These are phyloP conservation scores for Nicator chloris DNA, from an alignment of 2,113 vertebrate genomes.

Conservation along the genomic window DNA sequence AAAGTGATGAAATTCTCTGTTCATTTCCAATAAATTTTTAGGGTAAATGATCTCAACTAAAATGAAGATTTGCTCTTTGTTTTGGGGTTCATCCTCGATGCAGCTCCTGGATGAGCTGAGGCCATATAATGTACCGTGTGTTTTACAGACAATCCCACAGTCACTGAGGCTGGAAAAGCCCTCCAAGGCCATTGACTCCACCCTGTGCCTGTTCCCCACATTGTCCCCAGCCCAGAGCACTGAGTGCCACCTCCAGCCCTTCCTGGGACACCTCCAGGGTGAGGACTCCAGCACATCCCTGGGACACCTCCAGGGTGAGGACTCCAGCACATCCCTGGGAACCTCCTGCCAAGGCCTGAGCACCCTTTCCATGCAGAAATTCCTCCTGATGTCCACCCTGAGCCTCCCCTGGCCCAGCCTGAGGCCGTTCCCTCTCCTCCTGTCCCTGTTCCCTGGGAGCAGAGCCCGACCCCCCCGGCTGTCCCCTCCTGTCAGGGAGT, in stretches of 20 bases:
- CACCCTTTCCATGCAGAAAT: background rate
- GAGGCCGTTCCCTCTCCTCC: background rate
- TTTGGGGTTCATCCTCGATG: background rate
- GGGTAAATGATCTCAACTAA: background rate
- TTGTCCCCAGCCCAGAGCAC: accelerated
- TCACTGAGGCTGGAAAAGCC: background rate
- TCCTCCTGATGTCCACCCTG: background rate
- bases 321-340: background rate
- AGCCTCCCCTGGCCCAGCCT: background rate
- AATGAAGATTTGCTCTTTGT: background rate
- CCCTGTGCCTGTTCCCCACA: accelerated
- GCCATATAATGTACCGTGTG: too few relatives aligned
- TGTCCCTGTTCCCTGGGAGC: background rate
- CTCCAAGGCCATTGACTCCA: accelerated
- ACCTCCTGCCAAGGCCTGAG: background rate
- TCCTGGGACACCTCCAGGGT: background rate
- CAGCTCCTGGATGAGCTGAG: background rate
- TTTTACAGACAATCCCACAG: background rate
- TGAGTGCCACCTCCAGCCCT: accelerated
- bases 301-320: background rate
- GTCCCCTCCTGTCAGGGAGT: background rate
- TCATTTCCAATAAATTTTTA: background rate
- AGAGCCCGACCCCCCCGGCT: background rate
- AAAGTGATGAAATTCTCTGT: background rate
- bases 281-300: background rate